A percentile compares a stretch with the other conserved stretches of the same genome.
Conservation (phyloP, 2,888 invertebrate genomes). For the Sabatieria punctata region DNA sequence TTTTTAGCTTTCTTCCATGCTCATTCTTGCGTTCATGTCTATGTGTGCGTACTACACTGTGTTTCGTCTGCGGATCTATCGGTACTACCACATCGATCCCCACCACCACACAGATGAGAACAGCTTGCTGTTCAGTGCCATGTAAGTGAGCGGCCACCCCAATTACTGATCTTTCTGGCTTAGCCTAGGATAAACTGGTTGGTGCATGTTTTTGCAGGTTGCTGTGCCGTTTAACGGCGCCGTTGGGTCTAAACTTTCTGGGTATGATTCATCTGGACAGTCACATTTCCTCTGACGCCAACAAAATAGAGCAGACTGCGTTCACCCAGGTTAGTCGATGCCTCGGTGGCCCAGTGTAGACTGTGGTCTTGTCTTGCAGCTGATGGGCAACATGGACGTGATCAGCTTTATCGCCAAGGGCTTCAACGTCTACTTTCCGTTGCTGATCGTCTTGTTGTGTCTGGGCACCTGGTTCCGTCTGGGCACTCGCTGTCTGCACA, state of each 20-base stretch:
- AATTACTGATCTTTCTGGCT: too few species aligned
- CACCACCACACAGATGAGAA: slow-evolving; percentile 98
- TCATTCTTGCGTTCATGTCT: slow-evolving; percentile 81
- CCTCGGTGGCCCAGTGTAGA: slow-evolving; percentile 6
- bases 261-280: slow-evolving; percentile 96
- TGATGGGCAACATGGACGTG: slow-evolving; percentile 99
- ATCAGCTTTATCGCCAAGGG: slow-evolving; percentile 88
- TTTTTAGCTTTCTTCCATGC: slow-evolving; percentile 63
- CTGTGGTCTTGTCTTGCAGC: slow-evolving; percentile 33
- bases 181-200: too few species aligned
- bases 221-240: slow-evolving; percentile 82
- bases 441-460: slow-evolving; percentile 80
- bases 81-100: slow-evolving; percentile 88
- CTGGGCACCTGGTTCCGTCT: slow-evolving; percentile 80
- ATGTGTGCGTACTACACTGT: slow-evolving; percentile 96
- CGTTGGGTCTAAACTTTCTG: slow-evolving; percentile 92
- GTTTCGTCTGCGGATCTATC: slow-evolving; percentile 80
- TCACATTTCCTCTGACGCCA: slow-evolving; percentile 20
- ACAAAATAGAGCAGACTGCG: slow-evolving; percentile 51
- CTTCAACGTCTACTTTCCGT: slow-evolving; percentile 97
- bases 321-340: slow-evolving; percentile 71
- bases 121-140: slow-evolving; percentile 92
- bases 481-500: slow-evolving; percentile 70
- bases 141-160: slow-evolving; percentile 42
- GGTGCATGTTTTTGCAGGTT: too few species aligned